Evolutionary conservation across 92 coral and sea anemone genomes (phyloP), one percentile per base, ranked within the genome.

Genomic region (Galaxea fascicularis): DNA sequence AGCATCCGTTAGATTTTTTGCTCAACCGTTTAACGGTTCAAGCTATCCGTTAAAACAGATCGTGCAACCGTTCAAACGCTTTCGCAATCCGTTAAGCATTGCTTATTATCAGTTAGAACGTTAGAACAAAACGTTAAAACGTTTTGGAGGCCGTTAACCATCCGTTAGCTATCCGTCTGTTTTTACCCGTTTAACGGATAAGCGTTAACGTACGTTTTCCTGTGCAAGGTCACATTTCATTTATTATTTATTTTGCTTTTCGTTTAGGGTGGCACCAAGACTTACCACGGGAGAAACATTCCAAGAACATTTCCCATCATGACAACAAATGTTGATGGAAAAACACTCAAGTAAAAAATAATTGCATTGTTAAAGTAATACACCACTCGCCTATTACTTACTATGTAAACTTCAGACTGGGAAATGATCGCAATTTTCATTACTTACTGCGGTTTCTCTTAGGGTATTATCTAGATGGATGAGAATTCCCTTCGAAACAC

Each of bases 401-500:
- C 13, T 60, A 60, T 24, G 20, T 6, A 0, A 12, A 27, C 51
- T 11, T 25, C 28, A 13, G 51, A 10, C 46, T 5, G 14, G 18
- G n/a, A 22, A 69, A 69, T 4, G 15, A 71, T 71, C 8, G 1
- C 39, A 71, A n/a, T 17, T n/a, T n/a, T 31, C 35, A 12, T 41
- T 45, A 71, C 30, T 71, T 71, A 7, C 10, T n/a, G 7, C 29
- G 17, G 51, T 83, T 73, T 31, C 47, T 29, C 46, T 22, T 22
- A 73, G 87, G 80, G 78, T 77, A 12, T 45, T 83, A 18, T 73
- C 87, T 18, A 31, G 87, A 64, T 83, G 77, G 74, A 49, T 83
- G 87, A 73, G 87, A 30, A 83, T 83, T 10, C 87, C 87, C 20
- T 83, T 83, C 60, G 46, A 73, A 21, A 65, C 81, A 15, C 87